Evolutionary conservation across 2,113 vertebrate species (phyloP).

Genomic region (Rhineura floridana): DNA sequence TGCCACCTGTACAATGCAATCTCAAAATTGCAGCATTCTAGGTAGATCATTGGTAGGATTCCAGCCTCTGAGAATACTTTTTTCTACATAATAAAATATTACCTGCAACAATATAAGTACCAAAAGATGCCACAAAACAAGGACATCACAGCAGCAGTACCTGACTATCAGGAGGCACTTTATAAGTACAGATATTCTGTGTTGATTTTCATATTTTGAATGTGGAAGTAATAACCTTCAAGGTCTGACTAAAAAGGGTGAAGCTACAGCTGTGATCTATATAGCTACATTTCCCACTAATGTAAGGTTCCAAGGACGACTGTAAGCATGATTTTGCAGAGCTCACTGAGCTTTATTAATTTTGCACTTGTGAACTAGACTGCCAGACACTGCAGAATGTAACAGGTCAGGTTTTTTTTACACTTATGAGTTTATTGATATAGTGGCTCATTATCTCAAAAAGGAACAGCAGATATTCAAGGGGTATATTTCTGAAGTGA

Average conservation of each 20-base stretch:
- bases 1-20: slow-evolving; percentile 28
- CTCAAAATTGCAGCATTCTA: slow-evolving; percentile 46
- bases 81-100: slow-evolving; percentile 46
- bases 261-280: background rate
- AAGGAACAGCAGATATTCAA: background rate
- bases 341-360: background rate
- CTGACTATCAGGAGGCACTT: slow-evolving; percentile 2
- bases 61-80: slow-evolving; percentile 45
- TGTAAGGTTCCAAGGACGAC: background rate
- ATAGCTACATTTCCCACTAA: slow-evolving; percentile 16
- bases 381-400: background rate
- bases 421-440: background rate
- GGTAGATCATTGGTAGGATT: background rate
- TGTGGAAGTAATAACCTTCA: background rate
- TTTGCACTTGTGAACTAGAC: slow-evolving; percentile 4
- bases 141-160: slow-evolving; percentile 35
- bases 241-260: background rate
- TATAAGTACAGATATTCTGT: background rate
- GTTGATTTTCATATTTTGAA: background rate
- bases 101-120: slow-evolving; percentile 30
- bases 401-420: background rate
- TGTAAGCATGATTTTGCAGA: slow-evolving; percentile 6
- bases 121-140: slow-evolving; percentile 37
- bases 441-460: background rate
- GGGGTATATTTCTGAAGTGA: background rate